Evolutionary conservation across 1,140 invertebrate genomes (phyloP).

Genomic region (Temnothorax nylanderi): DNA sequence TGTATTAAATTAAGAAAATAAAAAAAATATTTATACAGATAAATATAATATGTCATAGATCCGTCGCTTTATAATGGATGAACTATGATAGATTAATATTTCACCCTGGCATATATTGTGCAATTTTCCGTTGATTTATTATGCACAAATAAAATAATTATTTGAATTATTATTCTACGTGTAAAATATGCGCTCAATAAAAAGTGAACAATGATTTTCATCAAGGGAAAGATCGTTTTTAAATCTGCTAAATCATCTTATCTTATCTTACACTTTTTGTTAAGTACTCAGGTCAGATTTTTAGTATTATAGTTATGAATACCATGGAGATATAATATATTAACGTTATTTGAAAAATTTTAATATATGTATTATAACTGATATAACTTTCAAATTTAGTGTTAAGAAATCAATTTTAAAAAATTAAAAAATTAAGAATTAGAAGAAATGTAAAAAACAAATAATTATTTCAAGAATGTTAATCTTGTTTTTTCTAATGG

Average conservation of each 20-base stretch:
- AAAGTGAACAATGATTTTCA: neutral
- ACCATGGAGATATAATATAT: neutral
- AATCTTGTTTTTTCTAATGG: neutral
- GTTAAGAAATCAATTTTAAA: neutral
- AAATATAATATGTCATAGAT: neutral
- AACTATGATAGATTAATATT: neutral
- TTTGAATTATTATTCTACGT: neutral
- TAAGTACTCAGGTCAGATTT: neutral
- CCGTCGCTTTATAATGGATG: neutral
- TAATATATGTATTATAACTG: no score
- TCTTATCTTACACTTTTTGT: neutral
- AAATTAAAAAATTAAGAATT: neutral
- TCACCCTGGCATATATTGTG: neutral
- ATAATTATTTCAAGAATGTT: neutral
- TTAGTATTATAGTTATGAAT: neutral
- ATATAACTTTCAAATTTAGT: neutral
- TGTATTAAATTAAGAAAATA: neutral
- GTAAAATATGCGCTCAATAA: neutral
- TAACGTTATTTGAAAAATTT: no score
- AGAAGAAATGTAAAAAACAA: neutral
- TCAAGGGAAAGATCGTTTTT: neutral
- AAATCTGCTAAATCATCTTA: neutral
- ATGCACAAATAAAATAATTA: neutral
- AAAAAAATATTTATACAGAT: neutral
- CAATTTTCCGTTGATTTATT: neutral